A percentile compares a stretch with the other conserved stretches of the same genome.
Evolutionary conservation across 2,113 vertebrate genomes (phyloP).

Genomic region (Polyodon spathula): DNA sequence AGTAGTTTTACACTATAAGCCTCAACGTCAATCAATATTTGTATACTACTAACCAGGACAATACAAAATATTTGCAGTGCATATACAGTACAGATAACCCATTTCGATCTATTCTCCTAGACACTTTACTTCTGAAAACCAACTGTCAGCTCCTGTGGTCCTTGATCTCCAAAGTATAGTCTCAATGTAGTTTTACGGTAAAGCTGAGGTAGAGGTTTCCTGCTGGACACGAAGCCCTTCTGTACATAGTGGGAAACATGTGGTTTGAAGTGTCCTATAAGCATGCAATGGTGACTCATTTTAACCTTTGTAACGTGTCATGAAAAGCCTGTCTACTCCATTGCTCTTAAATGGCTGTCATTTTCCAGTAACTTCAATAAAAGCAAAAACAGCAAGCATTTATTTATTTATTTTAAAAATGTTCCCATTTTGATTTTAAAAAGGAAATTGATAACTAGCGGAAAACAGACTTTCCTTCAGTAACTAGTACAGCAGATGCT

Average conservation of each 20-base stretch:
- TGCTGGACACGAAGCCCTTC: constrained; percentile 41
- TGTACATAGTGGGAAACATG: constrained; percentile 54
- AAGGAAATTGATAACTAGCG: too few relatives aligned
- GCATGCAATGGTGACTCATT: constrained; percentile 58
- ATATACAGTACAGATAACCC: too few relatives aligned
- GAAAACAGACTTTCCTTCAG: too few relatives aligned
- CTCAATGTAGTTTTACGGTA: constrained; percentile 31
- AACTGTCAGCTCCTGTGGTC: background rate
- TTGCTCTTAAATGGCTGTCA: background rate
- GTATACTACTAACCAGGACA: too few relatives aligned
- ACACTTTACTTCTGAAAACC: too few relatives aligned
- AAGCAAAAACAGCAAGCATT: background rate
- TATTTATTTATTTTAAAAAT: background rate
- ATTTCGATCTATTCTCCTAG: too few relatives aligned
- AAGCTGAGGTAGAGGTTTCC: constrained; percentile 33
- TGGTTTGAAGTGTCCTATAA: constrained; percentile 58
- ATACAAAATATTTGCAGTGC: too few relatives aligned
- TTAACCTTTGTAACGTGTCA: constrained; percentile 52
- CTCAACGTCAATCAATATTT: too few relatives aligned
- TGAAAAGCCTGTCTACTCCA: constrained; percentile 19
- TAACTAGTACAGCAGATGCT: too few relatives aligned
- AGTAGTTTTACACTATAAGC: too few relatives aligned
- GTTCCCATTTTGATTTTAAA: too few relatives aligned
- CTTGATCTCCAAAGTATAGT: background rate
- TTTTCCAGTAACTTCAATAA: constrained; percentile 1